Evolutionary conservation across 2,113 vertebrate genomes (phyloP), one percentile per base, ranked within the genome.

Genomic region (Alouatta palliata): DNA sequence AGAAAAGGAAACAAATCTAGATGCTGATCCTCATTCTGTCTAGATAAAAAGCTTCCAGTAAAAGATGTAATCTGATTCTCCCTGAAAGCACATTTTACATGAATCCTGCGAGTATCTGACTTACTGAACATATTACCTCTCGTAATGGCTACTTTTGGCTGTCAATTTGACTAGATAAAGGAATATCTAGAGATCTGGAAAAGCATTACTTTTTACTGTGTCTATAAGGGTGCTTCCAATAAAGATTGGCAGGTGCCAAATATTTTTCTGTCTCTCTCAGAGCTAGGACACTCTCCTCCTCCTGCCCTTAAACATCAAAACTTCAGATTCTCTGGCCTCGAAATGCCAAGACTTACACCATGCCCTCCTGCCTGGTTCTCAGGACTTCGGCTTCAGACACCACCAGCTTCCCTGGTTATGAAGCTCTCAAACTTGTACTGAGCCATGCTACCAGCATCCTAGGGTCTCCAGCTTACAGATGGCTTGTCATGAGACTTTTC

Each of bases 101-200:
- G 99, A 99, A 96, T 96, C 97, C 91, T 99, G 98, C 91, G 98
- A 98, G 90, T 98, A 99, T 90, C 98, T 98, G 0, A 98, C 96
- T 99, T 99, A 99, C 98, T 54, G 98, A 99, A 83, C 98, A 98
- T 97, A 98, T 98, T 97, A 99, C 98, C 76, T 99, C 98, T 92
- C 98, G 16, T 19, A 2, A 47, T 47, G 27, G 43, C 32, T 77
- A 77, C 17, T 77, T 30, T 32, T 77, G 27, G 43, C 27, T 32
- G 7, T 77, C 27, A 47, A 10, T 27, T 75, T 32, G 75, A 47
- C 14, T 2, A 13, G 40, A 76, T 76, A 43, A 77, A 77, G 27
- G 27, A 47, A 77, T 9, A 47, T 16, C 75, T 77, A 30, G 27
- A 75, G 27, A 47, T 32, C 6, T 47, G 43, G 43, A 17, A 77